These are phyloP conservation scores for Plutomurus gul DNA, from an alignment of 1,140 invertebrate species.

Conservation along the genomic window DNA sequence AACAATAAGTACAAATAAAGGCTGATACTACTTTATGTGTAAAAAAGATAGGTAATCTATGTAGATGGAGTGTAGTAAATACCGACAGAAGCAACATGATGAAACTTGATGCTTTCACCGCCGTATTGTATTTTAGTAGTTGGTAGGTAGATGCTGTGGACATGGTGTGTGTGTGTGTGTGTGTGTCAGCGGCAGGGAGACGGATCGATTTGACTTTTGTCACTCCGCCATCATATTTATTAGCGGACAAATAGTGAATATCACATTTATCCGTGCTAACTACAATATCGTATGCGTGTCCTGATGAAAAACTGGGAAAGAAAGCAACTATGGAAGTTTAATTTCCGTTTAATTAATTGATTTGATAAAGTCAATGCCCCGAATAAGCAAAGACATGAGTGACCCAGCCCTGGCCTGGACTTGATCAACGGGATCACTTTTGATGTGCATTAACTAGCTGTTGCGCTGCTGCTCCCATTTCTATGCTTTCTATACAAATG, in stretches of 20 bases:
- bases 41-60: too few relatives aligned
- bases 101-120: too few relatives aligned
- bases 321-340: conserved; percentile 18
- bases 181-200: too few relatives aligned
- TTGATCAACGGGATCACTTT: conserved; percentile 8
- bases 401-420: conserved; percentile 25
- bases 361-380: conserved; percentile 18
- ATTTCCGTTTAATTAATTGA: conserved; percentile 24
- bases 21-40: too few relatives aligned
- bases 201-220: too few relatives aligned
- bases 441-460: background rate
- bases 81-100: too few relatives aligned
- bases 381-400: conserved; percentile 5
- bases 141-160: too few relatives aligned
- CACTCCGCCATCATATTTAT: too few relatives aligned
- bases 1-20: too few relatives aligned
- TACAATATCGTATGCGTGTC: background rate
- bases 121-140: too few relatives aligned
- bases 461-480: background rate
- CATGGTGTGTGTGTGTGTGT: too few relatives aligned
- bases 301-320: background rate
- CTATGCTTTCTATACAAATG: background rate
- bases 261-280: background rate
- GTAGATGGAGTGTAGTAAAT: too few relatives aligned
- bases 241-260: background rate